Conservation (phyloP, 2,113 vertebrate species). For the Melospiza melodia region DNA sequence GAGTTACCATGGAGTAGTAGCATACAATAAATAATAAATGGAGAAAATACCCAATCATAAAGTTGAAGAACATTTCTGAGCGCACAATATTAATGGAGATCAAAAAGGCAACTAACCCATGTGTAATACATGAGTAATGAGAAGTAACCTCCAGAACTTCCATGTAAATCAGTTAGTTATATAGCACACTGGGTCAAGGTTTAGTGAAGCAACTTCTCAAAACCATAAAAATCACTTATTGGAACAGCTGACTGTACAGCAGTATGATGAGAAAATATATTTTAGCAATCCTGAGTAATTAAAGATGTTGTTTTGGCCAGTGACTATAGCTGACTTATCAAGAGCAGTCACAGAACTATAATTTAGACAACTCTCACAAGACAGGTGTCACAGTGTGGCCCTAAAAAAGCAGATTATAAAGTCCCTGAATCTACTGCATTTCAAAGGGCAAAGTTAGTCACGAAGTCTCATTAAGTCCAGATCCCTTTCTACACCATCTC, state of each 20-base stretch:
- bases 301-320: not conserved
- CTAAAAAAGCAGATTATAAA: not conserved
- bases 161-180: slow-evolving; percentile 65
- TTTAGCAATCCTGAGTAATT: not conserved
- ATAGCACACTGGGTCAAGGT: slow-evolving; percentile 40
- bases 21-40: not conserved
- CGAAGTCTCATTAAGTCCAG: not conserved
- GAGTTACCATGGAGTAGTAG: not conserved
- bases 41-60: slow-evolving; percentile 21
- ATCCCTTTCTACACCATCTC: not conserved
- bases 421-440: not conserved
- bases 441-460: not conserved
- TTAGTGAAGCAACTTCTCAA: slow-evolving; percentile 53
- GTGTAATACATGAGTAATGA: slow-evolving; percentile 57
- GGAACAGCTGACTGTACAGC: slow-evolving; percentile 18
- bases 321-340: not conserved
- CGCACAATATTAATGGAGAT: slow-evolving; percentile 55
- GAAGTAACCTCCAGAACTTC: slow-evolving; percentile 57
- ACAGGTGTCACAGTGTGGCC: not conserved
- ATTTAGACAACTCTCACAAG: not conserved
- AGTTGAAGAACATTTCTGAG: slow-evolving; percentile 36
- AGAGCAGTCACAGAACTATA: not conserved
- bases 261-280: not conserved
- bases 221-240: slow-evolving; percentile 40
- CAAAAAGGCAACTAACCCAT: slow-evolving; percentile 52